These are phyloP conservation scores for Montipora sp. DNA, from an alignment of 64 coral and sea anemone genomes.

Conservation along the genomic window DNA sequence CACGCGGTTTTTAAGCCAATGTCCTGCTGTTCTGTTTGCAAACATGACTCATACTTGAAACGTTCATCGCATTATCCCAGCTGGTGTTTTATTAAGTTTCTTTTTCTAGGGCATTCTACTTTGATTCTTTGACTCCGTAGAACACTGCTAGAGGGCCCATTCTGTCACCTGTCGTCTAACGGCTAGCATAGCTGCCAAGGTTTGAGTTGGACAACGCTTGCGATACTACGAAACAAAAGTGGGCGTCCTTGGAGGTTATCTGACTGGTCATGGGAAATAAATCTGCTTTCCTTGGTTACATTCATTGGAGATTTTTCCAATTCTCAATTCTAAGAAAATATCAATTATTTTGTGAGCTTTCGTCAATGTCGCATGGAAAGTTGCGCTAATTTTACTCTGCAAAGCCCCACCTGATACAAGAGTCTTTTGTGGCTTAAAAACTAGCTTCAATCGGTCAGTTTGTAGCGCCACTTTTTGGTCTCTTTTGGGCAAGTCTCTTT, in stretches of 20 bases:
- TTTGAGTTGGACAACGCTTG: neutral
- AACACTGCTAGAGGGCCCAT: neutral
- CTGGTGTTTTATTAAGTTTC: constrained; percentile 21
- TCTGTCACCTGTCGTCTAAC: neutral
- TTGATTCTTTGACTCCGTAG: too few species aligned
- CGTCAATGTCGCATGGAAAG: too few species aligned
- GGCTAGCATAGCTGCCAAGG: neutral
- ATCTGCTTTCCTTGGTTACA: neutral
- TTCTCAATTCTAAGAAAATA: neutral
- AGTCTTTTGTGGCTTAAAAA: too few species aligned
- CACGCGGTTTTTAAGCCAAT: neutral
- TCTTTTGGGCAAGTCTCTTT: too few species aligned
- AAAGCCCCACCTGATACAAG: too few species aligned
- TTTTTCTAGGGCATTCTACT: neutral
- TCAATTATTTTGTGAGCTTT: neutral
- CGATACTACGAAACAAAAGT: neutral
- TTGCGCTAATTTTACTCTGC: too few species aligned
- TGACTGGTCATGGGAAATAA: neutral
- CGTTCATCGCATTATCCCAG: neutral
- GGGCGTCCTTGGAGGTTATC: neutral
- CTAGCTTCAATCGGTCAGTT: too few species aligned
- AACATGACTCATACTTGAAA: neutral
- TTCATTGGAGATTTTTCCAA: neutral
- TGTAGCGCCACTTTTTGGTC: too few species aligned
- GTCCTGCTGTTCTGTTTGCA: constrained; percentile 9